These are phyloP conservation scores for Enteromius argenteus DNA, from an alignment of 2,797 vertebrate genomes.

Conservation along the genomic window DNA sequence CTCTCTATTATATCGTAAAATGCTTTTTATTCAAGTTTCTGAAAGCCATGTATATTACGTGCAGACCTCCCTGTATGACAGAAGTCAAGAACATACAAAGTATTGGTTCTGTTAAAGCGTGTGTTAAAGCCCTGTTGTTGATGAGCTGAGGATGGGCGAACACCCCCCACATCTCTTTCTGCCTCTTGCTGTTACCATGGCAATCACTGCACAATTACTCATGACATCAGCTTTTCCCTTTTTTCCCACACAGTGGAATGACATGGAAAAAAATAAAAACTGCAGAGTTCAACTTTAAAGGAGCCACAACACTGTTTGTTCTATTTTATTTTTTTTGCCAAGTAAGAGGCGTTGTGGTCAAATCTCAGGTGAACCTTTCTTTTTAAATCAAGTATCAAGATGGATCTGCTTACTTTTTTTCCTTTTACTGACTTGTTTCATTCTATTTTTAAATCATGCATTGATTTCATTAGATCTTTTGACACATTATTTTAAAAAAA, in stretches of 20 bases:
- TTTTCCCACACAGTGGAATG: neutral
- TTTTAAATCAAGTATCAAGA: neutral
- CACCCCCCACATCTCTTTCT: slow-evolving; percentile 32
- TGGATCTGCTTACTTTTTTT: neutral
- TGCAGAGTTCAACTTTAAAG: slow-evolving; percentile 7
- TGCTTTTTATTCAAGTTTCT: too few relatives aligned
- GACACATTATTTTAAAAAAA: neutral
- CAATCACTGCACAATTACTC: slow-evolving; percentile 57
- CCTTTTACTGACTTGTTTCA: neutral
- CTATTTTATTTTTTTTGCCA: neutral
- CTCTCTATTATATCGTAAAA: neutral
- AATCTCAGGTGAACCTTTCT: neutral
- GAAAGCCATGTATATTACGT: too few relatives aligned
- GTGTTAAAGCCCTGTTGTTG: slow-evolving; percentile 54
- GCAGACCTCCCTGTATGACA: neutral
- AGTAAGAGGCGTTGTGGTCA: too few relatives aligned
- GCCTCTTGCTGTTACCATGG: slow-evolving; percentile 65
- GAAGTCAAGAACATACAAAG: neutral
- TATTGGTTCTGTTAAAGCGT: slow-evolving; percentile 11
- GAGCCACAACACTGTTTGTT: neutral
- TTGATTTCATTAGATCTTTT: neutral
- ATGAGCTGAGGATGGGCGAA: neutral
- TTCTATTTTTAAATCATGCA: neutral
- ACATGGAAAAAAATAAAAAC: neutral
- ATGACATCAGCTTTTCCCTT: slow-evolving; percentile 24